These are phyloP conservation scores for Diplogasteroides magnus DNA, from an alignment of 1,140 invertebrate species.

Conservation along the genomic window DNA sequence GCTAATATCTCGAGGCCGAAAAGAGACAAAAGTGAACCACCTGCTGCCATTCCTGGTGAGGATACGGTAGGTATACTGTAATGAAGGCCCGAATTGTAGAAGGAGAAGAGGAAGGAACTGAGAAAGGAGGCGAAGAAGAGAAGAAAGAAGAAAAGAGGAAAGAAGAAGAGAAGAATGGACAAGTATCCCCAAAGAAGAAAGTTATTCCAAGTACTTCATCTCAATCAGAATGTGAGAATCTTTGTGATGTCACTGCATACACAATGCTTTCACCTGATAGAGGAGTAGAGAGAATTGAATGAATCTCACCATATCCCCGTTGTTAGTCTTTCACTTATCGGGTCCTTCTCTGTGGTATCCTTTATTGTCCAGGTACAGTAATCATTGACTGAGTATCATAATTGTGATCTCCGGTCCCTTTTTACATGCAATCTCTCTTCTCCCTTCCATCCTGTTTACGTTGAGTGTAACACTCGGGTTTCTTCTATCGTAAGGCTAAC, in stretches of 20 bases:
- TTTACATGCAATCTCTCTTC: no score
- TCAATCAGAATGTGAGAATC: not conserved
- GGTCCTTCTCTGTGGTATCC: no score
- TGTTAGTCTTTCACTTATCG: no score
- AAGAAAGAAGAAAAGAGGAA: not conserved
- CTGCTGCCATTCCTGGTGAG: not conserved
- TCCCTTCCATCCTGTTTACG: no score
- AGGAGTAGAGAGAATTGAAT: not conserved
- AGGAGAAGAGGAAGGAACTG: conserved; percentile 6
- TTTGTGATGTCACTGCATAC: not conserved
- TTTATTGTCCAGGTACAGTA: no score
- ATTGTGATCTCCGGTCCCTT: no score
- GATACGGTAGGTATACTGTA: no score
- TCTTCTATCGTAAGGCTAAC: no score
- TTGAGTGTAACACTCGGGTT: no score
- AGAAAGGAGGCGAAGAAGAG: not conserved
- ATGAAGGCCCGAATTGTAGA: no score
- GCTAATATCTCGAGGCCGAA: not conserved
- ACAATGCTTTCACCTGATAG: not conserved
- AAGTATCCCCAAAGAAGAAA: not conserved
- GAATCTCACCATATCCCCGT: no score
- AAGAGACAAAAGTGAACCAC: not conserved
- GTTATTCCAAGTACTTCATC: not conserved
- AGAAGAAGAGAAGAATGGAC: conserved; percentile 9
- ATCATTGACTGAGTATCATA: no score